These are phyloP conservation scores for Penelope pileata DNA, from an alignment of 2,113 vertebrate genomes.

Conservation along the genomic window DNA sequence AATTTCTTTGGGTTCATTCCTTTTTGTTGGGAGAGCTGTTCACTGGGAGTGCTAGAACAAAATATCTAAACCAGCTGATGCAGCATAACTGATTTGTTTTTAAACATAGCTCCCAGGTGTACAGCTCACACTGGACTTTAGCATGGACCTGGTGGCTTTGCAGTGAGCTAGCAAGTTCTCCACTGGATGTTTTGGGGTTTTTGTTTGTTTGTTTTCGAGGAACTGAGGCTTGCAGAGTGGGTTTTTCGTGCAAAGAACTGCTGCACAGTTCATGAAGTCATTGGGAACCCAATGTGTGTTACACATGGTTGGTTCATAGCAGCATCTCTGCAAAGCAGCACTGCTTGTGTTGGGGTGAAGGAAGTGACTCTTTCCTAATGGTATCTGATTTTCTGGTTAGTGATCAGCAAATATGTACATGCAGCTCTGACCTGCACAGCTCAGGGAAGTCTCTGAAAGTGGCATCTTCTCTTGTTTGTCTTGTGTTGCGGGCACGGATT, in stretches of 20 bases:
- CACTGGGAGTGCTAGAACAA: neutral
- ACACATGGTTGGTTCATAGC: neutral
- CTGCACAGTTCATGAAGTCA: neutral
- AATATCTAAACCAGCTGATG: neutral
- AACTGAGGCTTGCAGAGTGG: neutral
- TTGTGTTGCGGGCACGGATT: neutral
- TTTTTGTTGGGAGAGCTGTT: neutral
- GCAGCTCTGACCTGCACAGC: neutral
- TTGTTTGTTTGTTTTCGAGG: neutral
- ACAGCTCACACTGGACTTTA: conserved; percentile 40
- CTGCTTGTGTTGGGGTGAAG: neutral
- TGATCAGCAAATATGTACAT: neutral
- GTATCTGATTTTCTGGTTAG: neutral
- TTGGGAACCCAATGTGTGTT: neutral
- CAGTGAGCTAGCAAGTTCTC: conserved; percentile 5
- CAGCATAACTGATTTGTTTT: conserved; percentile 5
- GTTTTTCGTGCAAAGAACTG: neutral
- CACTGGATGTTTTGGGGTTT: neutral
- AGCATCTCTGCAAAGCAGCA: neutral
- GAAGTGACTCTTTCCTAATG: neutral
- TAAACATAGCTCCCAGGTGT: neutral
- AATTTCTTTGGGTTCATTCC: neutral
- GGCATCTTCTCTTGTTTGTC: neutral
- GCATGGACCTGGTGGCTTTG: conserved; percentile 2
- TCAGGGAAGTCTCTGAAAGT: neutral